Evolutionary conservation across 2,888 invertebrate genomes (phyloP), one percentile per base, ranked within the genome.

Genomic region (Cataglyphis rosenhaueri): DNA sequence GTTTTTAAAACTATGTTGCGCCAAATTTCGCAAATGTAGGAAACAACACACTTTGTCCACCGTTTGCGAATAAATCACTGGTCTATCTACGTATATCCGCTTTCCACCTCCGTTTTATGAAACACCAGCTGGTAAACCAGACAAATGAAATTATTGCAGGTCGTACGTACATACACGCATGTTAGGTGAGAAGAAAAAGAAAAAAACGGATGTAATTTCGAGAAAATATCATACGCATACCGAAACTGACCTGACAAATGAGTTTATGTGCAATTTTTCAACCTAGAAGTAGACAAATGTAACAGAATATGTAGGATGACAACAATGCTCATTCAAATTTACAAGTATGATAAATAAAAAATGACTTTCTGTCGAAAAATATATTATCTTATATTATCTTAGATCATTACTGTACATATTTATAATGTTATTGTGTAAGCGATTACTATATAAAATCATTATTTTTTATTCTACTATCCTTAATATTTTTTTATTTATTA

Each of bases 131-230:
- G 59, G 21, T 52, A 70, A 78, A 78, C 59, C 21, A 29, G 70
- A 59, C 78, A 78, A 78, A 78, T 78, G 44, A 78, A 78, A 78
- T 78, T 70, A 78, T 74, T 70, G 44, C 44, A 12, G 38, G 25
- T 25, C n/a, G 4, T 44, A 68, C 3, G 8, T 66, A 41, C 57
- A 25, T 57, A 25, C 12, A 44, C 10, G 15, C 6, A 44, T 25
- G 32, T 21, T 44, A 38, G 18, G 8, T 6, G n/a, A 59, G 18
- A 70, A 59, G 15, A 65, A 70, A 44, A 21, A 21, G 21, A 9
- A 6, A 25, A 1, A n/a, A 15, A 10, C 5, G 12, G 9, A 32
- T 59, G 32, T 35, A 15, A 35, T 61, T 78, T 70, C 21, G 18
- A 35, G 25, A 35, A 3, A 15, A 44, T 1, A 25, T 4, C 21